Conservation (phyloP, 92 coral and sea anemone species). For the Micromussa lordhowensis region DNA sequence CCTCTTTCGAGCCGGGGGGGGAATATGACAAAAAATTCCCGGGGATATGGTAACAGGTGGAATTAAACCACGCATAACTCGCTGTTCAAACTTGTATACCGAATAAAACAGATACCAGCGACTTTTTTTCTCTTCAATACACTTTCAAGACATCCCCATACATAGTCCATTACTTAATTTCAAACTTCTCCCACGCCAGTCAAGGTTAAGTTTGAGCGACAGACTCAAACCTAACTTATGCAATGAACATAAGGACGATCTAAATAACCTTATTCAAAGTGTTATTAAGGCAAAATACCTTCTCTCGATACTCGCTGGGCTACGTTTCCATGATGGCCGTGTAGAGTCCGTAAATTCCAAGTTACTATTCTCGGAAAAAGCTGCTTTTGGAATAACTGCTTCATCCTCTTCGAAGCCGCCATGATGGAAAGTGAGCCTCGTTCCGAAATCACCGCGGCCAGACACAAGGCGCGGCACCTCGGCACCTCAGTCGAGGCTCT, state of each 20-base stretch:
- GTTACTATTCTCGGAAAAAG: conserved; percentile 8
- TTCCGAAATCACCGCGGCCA: conserved; percentile 6
- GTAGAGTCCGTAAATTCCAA: conserved; percentile 6
- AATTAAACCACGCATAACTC: no score
- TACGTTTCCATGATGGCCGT: not conserved
- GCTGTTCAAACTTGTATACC: no score
- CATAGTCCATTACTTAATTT: no score
- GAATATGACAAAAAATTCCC: no score
- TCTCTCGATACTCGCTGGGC: not conserved
- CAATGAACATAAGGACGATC: not conserved
- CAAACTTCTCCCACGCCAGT: no score
- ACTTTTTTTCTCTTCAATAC: no score
- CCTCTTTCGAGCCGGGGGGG: no score
- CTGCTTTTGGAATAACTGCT: conserved; percentile 27
- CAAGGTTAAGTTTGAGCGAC: no score
- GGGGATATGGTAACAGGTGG: no score
- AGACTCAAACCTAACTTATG: no score
- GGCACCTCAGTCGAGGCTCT: not conserved
- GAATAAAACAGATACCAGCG: no score
- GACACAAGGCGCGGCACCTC: conserved; percentile 4
- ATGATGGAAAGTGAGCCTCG: not conserved
- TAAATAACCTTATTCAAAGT: not conserved
- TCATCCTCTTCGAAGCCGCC: conserved; percentile 10
- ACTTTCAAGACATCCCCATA: no score
- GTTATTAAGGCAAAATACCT: conserved; percentile 6